Base-by-base conservation (phyloP, 2,113 vertebrate genomes). In the Indicator maculatus region DNA sequence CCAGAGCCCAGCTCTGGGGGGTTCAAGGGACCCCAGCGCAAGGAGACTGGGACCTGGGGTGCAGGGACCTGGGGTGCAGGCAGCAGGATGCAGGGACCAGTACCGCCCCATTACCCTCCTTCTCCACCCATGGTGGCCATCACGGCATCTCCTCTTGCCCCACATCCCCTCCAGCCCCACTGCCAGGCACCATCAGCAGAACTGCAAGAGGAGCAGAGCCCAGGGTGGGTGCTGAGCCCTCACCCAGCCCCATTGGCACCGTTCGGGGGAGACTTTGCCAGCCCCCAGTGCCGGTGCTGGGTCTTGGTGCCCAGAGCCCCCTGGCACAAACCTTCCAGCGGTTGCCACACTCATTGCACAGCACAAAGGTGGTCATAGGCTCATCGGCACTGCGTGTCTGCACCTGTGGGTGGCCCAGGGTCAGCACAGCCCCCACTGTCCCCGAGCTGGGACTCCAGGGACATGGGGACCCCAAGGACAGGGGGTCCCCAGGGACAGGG, bases 321-420 rank as follows among this genome's bases (percentile, higher is more conserved):
- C 33, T 6, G 26, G n/a, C 53, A 96, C 98, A 76, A 83, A 99
- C 99, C 99, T 99, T 99, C 99, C 99, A 99, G 96, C 99, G 99
- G 96, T 99, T 98, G 65, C 99, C 99, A 16, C 99, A 99, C 79
- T 99, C 99, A 4, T 99, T 99, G 95, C 99, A 99, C 84, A 99
- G 97, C 94, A 99, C 98, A 33, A 99, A 99, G 1, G 99, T 99
- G 9, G 99, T 99, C 99, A 99, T 99, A 55, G 99, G 99, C 96
- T 99, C 99, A 11, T 99, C 99, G 3, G 99, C 99, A 5, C 99
- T 99, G 64, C 99, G 98, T 0, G 99, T 99, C 97, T 99, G 99
- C 78, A 99, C 99, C 99, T 99, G 50, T 23, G 50, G 50, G 50
- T 23, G 23, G 41, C 41, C 50, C 12, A 23, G 23, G 11, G 23